Conservation (phyloP, 2,888 invertebrate species). For the Amblyjoppa fuscipennis region DNA sequence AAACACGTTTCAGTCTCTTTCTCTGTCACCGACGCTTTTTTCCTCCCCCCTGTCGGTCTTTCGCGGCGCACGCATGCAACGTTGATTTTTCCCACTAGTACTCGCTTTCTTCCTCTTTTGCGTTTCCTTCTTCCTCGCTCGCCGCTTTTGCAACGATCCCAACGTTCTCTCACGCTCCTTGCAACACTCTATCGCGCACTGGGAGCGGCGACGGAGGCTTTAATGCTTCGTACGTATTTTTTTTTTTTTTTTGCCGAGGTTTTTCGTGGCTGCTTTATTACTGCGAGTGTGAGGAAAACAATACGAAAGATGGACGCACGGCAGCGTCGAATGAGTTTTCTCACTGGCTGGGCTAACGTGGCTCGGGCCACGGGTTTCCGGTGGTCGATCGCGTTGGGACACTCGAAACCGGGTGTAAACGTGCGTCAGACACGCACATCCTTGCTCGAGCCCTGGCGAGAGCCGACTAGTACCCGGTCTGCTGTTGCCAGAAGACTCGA, state of each 20-base stretch:
- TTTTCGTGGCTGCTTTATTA: neutral
- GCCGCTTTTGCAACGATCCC: neutral
- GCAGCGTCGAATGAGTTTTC: conserved; percentile 65
- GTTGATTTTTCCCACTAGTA: conserved; percentile 1
- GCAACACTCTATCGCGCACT: conserved; percentile 44
- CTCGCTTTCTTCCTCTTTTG: conserved; percentile 1
- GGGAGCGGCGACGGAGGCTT: conserved; percentile 45
- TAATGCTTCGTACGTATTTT: conserved; percentile 10
- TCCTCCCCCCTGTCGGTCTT: neutral
- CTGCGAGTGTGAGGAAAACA: neutral
- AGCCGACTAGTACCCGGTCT: conserved; percentile 74
- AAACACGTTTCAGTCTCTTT: conserved; percentile 18
- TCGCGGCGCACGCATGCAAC: conserved; percentile 6
- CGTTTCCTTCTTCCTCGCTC: neutral
- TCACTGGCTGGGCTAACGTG: conserved; percentile 60
- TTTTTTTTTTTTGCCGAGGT: neutral
- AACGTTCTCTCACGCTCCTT: conserved; percentile 27
- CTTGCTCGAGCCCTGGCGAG: conserved; percentile 78
- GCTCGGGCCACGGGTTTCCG: conserved; percentile 64
- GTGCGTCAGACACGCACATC: conserved; percentile 72
- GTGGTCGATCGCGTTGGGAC: conserved; percentile 69
- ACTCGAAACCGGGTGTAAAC: conserved; percentile 66
- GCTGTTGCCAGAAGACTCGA: conserved; percentile 44
- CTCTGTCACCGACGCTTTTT: conserved; percentile 2
- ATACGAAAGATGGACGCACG: conserved; percentile 44